These are phyloP conservation scores for Lepus americanus DNA, from an alignment of 2,113 vertebrate genomes.

Conservation along the genomic window DNA sequence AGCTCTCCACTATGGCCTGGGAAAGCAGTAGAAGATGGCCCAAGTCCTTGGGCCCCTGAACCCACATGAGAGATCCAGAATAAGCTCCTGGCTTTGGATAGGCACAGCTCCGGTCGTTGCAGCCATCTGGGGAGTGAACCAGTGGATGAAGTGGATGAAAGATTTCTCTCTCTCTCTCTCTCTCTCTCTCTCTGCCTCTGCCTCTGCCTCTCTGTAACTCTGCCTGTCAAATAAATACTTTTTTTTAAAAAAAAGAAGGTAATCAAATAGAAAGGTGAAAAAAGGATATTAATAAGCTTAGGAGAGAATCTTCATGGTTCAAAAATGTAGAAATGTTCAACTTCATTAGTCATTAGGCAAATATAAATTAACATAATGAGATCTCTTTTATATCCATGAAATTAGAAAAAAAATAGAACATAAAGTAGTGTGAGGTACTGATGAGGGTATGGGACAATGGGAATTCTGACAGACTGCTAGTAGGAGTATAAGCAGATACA, in stretches of 20 bases:
- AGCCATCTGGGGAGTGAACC: no score
- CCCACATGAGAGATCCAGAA: no score
- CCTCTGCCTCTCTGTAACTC: no score
- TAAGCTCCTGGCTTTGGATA: no score
- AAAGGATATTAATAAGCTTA: not conserved
- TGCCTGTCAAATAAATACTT: no score
- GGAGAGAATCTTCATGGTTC: not conserved
- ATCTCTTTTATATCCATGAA: not conserved
- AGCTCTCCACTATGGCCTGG: no score
- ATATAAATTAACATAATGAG: slow-evolving; percentile 24
- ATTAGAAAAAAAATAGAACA: not conserved
- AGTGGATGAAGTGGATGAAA: no score
- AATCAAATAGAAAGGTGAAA: not conserved
- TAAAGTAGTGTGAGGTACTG: not conserved
- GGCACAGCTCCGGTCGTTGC: no score
- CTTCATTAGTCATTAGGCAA: not conserved
- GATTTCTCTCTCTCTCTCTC: no score
- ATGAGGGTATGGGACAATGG: not conserved
- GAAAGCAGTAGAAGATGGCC: no score
- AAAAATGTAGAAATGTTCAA: not conserved
- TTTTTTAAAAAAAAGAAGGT: not conserved
- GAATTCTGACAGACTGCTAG: not conserved
- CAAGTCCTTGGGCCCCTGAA: no score
- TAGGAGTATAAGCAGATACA: not conserved
- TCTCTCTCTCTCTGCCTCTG: no score